Evolutionary conservation across 1,140 invertebrate species (phyloP), one percentile per base, ranked within the genome.

Genomic region (Ceratina calcarata): DNA sequence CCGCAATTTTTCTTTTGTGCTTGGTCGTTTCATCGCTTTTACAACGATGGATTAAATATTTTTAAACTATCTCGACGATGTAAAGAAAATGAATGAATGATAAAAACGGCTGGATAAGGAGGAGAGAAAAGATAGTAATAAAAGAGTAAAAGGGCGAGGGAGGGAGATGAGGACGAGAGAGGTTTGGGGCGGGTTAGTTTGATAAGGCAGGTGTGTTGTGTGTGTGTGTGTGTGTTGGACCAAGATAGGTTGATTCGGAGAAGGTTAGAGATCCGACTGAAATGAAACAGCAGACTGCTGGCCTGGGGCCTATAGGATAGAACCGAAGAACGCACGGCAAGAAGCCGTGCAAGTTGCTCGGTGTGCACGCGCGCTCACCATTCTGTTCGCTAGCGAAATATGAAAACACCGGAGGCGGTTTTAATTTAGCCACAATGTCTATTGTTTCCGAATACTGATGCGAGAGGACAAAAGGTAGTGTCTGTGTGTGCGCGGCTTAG

Each of bases 371-470:
- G 18, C 45, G 76, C 45, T 62, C 80, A 32, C 75, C 27, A 55
- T 79, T 86, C 85, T 87, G 88, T 91, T 90, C 87, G 90, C 83
- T 86, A 84, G 86, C 88, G 84, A 91, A 92, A 93, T 92, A 91
- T 92, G 91, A 89, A 92, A 93, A 91, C 86, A 91, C 92, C 91
- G 89, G 87, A 89, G 92, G 92, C 91, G 90, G 87, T 93, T 93
- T 93, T 93, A 92, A 93, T 93, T 93, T 92, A 91, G 88, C 92
- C 90, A 89, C 90, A 92, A 91, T 91, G 89, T 92, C 91, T 91
- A 92, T 93, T 93, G 91, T 92, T 91, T 90, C 85, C 81, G 82
- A 84, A 85, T 81, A 75, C 88, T 82, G 76, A 70, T 68, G 27
- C 73, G 74, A 78, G 82, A 85, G 87, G 83, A 88, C 87, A 90